phyloP scores from a whole-genome alignment of 2,797 vertebrate genomes.

The Holocentrus rufus region DNA sequence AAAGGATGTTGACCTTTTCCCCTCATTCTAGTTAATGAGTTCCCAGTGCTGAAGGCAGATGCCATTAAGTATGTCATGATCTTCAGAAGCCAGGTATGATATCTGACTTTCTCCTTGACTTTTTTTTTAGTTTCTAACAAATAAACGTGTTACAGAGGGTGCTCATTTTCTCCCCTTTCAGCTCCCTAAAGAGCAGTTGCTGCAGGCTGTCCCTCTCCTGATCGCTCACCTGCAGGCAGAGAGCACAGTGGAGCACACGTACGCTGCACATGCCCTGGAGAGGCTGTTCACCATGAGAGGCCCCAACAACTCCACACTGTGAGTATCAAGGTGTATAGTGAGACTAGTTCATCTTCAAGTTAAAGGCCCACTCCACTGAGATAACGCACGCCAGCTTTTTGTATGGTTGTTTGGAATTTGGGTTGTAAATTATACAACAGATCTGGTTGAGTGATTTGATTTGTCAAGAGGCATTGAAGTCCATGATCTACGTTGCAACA shows the following conservation, averaged over 20 bases:
- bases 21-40: conserved; percentile 91
- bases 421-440: too few relatives aligned
- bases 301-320: conserved; percentile 90
- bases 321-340: conserved; percentile 66
- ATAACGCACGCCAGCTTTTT: too few relatives aligned
- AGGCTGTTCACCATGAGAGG: conserved; percentile 98
- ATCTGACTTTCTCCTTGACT: not conserved
- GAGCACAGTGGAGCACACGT: conserved; percentile 96
- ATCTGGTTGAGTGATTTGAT: too few relatives aligned
- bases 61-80: conserved; percentile 99
- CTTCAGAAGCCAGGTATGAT: conserved; percentile 96
- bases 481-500: too few relatives aligned
- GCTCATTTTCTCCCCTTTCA: conserved; percentile 61
- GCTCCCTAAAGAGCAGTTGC: conserved; percentile 96
- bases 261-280: conserved; percentile 95
- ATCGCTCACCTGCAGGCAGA: conserved; percentile 93
- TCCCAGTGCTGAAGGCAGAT: conserved; percentile 98
- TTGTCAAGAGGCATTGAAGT: too few relatives aligned
- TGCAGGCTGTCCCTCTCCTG: conserved; percentile 91
- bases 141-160: not conserved
- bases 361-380: not conserved
- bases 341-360: not conserved
- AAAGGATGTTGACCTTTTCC: conserved; percentile 3
- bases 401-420: too few relatives aligned
- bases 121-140: not conserved